A percentile compares a stretch with the other conserved stretches of the same genome.
phyloP scores from a whole-genome alignment of 2,888 invertebrate species.

The Lasioglossum marginatum region DNA sequence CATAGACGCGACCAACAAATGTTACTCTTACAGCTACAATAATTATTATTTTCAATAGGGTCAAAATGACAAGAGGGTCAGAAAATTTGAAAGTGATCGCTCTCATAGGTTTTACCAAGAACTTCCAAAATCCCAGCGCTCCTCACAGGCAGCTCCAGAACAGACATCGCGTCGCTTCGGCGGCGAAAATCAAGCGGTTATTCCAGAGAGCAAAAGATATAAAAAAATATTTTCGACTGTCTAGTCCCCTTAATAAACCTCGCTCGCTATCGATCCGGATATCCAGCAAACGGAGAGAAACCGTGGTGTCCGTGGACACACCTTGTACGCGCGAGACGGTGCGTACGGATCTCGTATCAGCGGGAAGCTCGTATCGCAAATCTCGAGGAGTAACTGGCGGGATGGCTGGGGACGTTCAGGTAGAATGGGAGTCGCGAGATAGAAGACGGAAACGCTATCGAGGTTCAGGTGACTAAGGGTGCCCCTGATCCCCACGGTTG shows the following conservation, averaged over 20 bases:
- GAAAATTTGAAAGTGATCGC: neutral
- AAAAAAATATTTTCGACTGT: neutral
- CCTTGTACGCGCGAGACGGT: conserved; percentile 40
- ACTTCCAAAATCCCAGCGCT: neutral
- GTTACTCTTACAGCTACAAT: neutral
- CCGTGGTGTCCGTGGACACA: conserved; percentile 26
- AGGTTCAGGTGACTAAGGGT: conserved; percentile 65
- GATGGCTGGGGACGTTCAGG: conserved; percentile 35
- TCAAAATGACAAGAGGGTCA: neutral
- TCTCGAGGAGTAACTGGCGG: conserved; percentile 61
- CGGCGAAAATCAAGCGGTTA: neutral
- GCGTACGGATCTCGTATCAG: conserved; percentile 52
- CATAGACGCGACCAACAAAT: neutral
- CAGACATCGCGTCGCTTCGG: neutral
- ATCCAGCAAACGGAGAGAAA: conserved; percentile 16
- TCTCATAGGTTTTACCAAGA: neutral
- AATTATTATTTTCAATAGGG: neutral
- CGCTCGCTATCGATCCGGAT: conserved; percentile 23
- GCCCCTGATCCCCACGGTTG: conserved; percentile 46
- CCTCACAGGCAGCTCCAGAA: neutral
- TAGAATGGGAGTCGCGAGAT: conserved; percentile 60
- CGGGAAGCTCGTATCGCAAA: conserved; percentile 64
- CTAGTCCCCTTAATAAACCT: conserved; percentile 33
- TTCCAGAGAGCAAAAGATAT: neutral
- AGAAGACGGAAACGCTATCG: conserved; percentile 66